Percentiles rank a stretch among this genome's conserved stretches.
These are phyloP conservation scores for Hephaestus fuliginosus DNA, from an alignment of 2,797 vertebrate species.

Conservation along the genomic window DNA sequence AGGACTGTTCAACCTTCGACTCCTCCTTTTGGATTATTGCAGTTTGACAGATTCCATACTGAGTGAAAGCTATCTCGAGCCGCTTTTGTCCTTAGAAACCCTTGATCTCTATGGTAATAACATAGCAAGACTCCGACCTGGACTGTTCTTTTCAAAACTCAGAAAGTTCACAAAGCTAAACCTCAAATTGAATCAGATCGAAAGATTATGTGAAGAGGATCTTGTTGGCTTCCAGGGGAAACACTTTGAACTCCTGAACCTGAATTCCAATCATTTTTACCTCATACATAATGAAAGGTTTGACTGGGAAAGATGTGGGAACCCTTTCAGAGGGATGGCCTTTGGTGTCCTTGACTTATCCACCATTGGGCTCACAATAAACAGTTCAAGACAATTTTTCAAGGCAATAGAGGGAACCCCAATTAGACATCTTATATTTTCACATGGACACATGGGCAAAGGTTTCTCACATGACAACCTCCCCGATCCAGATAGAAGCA, in stretches of 20 bases:
- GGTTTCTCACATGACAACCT: conserved; percentile 84
- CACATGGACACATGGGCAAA: conserved; percentile 78
- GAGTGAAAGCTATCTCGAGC: conserved; percentile 84
- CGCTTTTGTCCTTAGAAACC: conserved; percentile 84
- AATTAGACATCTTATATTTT: conserved; percentile 75
- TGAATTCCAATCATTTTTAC: conserved; percentile 70
- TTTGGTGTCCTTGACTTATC: conserved; percentile 84
- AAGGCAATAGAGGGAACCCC: conserved; percentile 83
- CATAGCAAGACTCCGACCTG: conserved; percentile 84
- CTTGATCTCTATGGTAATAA: conserved; percentile 84
- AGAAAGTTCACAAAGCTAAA: conserved; percentile 79
- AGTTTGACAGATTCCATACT: conserved; percentile 82
- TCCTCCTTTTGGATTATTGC: conserved; percentile 83
- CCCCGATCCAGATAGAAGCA: conserved; percentile 83
- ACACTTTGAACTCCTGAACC: conserved; percentile 78
- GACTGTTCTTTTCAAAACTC: conserved; percentile 86
- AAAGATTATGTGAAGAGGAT: conserved; percentile 86
- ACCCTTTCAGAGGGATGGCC: conserved; percentile 87
- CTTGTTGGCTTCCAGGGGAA: conserved; percentile 88
- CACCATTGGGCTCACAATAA: conserved; percentile 64
- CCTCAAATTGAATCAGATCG: conserved; percentile 83
- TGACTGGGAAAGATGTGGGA: conserved; percentile 85
- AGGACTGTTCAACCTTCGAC: conserved; percentile 81
- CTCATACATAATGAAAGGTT: not conserved
- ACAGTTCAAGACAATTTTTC: conserved; percentile 68